These are phyloP conservation scores for Tursiops truncatus DNA, from an alignment of 2,113 vertebrate genomes.

Conservation along the genomic window DNA sequence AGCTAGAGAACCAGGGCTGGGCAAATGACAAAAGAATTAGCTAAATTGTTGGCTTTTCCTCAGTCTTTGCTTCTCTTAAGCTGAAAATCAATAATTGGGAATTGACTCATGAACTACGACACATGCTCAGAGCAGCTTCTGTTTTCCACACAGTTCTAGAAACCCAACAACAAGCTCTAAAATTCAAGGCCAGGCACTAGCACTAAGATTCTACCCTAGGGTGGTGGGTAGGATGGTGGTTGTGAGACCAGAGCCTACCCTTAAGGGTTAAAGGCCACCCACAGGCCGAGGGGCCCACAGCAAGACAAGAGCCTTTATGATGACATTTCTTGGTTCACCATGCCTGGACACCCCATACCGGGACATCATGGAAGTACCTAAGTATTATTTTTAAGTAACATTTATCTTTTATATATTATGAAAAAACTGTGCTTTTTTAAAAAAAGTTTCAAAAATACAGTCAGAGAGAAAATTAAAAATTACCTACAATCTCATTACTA, in stretches of 20 bases:
- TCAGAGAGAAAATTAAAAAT: slow-evolving; percentile 14
- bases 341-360: background rate
- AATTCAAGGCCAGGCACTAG: background rate
- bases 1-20: background rate
- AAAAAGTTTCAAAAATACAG: background rate
- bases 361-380: background rate
- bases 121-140: slow-evolving; percentile 2
- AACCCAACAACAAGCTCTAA: background rate
- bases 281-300: background rate
- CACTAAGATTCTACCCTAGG: background rate
- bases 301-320: background rate
- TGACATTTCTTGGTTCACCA: background rate
- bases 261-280: background rate
- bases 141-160: slow-evolving; percentile 20
- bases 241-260: background rate
- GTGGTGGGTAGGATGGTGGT: background rate
- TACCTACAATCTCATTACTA: background rate
- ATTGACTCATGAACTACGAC: background rate
- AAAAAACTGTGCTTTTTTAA: background rate
- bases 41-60: background rate
- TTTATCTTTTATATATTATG: slow-evolving; percentile 15
- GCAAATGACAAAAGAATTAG: slow-evolving; percentile 29
- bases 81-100: slow-evolving; percentile 20
- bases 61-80: slow-evolving; percentile 15
- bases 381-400: slow-evolving; percentile 16